Evolutionary conservation across 2,797 vertebrate genomes (phyloP), one percentile per base, ranked within the genome.

Genomic region (Melanogrammus aeglefinus): DNA sequence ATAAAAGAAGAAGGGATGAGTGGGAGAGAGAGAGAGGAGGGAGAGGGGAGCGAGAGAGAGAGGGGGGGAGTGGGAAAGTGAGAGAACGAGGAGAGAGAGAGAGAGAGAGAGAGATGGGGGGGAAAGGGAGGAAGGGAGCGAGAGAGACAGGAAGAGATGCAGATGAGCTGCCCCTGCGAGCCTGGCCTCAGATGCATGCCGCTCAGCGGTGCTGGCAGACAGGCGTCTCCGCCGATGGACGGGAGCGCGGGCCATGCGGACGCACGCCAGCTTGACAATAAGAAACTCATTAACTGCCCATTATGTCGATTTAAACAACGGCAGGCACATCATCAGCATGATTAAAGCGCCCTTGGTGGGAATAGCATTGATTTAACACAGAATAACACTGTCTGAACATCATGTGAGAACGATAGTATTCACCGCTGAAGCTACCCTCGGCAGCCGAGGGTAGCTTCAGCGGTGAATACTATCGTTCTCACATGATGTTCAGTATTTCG

Each of bases 241-340:
- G 69, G 35, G 16, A 75, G 75, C 29, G 3, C 38, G 1, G 39
- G 8, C 72, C 7, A 29, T 21, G 27, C 72, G 69, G 16, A 66
- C 16, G 24, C 47, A 77, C 44, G 66, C 80, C 47, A 76, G 76
- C 71, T 77, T 31, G 33, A 71, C 36, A 78, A 81, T 82, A 69
- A 76, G 44, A 79, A 84, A 76, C 80, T 85, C 77, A 81, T 81
- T 81, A 77, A 76, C 39, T 72, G 77, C 76, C 73, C 76, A 81
- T 88, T 78, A 82, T 79, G 77, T 29, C 76, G 24, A 83, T 84
- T 75, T 73, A 77, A 83, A 77, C 78, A 78, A 29, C 21, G 38
- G 27, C 70, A 78, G 75, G 75, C 57, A 39, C 71, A 73, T 77
- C 24, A 75, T 76, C 39, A 79, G 76, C 31, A 39, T 63, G n/a